Percentiles rank a stretch among this genome's conserved stretches.
Conservation (phyloP, 30 jellyfish, hydroid and myxozoan genomes). For the Turritopsis rubra region DNA sequence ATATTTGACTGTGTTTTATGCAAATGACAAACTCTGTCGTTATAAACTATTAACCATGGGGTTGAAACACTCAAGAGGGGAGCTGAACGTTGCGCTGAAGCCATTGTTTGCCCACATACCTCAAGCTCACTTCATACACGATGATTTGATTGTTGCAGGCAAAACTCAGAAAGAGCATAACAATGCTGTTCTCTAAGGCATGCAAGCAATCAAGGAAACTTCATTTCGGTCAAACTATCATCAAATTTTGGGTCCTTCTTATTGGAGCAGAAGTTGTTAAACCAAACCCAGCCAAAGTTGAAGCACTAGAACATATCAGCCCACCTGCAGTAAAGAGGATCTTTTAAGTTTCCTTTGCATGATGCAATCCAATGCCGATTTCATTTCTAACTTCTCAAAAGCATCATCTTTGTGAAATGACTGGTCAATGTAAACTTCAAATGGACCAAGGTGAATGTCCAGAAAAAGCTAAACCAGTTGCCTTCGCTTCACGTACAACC, state of each 20-base stretch:
- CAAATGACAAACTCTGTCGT: constrained; percentile 43
- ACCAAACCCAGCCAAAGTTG: constrained; percentile 53
- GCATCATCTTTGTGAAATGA: constrained; percentile 27
- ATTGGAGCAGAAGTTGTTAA: constrained; percentile 39
- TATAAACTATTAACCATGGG: constrained; percentile 55
- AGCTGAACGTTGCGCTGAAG: constrained; percentile 42
- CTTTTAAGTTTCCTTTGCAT: constrained; percentile 38
- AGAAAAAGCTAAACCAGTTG: neutral
- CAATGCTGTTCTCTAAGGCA: constrained; percentile 13
- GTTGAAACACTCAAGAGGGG: constrained; percentile 42
- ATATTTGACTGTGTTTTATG: constrained; percentile 54
- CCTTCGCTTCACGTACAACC: constrained; percentile 28
- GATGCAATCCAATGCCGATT: constrained; percentile 40
- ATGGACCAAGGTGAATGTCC: constrained; percentile 17
- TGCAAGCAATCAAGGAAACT: constrained; percentile 13
- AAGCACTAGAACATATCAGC: constrained; percentile 33
- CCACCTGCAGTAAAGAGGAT: constrained; percentile 42
- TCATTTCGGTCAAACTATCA: constrained; percentile 42
- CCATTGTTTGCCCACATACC: constrained; percentile 43
- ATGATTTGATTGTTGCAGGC: constrained; percentile 49
- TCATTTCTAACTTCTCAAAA: constrained; percentile 35
- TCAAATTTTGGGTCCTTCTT: constrained; percentile 51
- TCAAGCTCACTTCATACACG: constrained; percentile 37
- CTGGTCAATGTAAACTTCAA: constrained; percentile 30
- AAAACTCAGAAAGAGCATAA: constrained; percentile 21